Evolutionary conservation across 2,888 invertebrate genomes (phyloP).

Genomic region (Mimumesa dahlbomi): DNA sequence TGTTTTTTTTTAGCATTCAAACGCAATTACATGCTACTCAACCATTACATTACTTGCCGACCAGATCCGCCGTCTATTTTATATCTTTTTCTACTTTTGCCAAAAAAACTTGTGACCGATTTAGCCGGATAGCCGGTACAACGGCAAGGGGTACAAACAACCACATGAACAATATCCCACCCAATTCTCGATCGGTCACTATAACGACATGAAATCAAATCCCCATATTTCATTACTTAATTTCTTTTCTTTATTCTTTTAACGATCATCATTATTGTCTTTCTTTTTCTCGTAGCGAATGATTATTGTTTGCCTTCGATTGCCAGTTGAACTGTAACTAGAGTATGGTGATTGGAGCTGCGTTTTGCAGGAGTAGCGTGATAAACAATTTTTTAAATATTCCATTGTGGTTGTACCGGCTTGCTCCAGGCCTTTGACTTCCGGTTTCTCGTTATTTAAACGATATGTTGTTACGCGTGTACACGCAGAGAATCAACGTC

Average conservation of each 20-base stretch:
- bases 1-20: too few species aligned
- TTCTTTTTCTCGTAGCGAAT: neutral
- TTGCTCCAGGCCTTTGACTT: slow-evolving; percentile 78
- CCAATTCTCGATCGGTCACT: slow-evolving; percentile 56
- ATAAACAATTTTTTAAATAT: slow-evolving; percentile 51
- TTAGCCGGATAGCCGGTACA: slow-evolving; percentile 79
- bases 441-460: slow-evolving; percentile 30
- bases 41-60: slow-evolving; percentile 2
- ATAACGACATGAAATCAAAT: neutral
- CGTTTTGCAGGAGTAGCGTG: slow-evolving; percentile 69
- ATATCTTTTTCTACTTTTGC: neutral
- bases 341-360: slow-evolving; percentile 78
- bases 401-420: slow-evolving; percentile 78
- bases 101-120: slow-evolving; percentile 56
- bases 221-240: neutral
- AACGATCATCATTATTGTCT: neutral
- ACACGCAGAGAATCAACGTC: slow-evolving; percentile 2
- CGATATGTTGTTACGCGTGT: slow-evolving; percentile 1
- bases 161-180: slow-evolving; percentile 60
- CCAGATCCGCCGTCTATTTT: neutral
- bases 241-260: neutral
- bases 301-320: slow-evolving; percentile 47
- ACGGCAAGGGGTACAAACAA: slow-evolving; percentile 71
- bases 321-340: slow-evolving; percentile 74
- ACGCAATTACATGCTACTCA: neutral